phyloP scores from a whole-genome alignment of 2,888 invertebrate species.

The Macropis europaea region DNA sequence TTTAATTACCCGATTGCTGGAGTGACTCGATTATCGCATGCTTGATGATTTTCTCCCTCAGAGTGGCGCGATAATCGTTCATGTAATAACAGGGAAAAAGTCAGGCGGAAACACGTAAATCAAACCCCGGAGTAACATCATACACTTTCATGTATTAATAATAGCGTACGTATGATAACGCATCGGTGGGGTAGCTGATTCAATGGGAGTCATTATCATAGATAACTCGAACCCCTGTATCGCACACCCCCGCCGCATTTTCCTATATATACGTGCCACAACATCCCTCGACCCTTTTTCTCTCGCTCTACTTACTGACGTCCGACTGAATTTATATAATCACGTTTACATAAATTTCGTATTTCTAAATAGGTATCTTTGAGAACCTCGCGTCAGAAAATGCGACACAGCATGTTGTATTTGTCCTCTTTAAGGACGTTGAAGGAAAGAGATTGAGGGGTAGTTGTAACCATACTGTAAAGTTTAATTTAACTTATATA shows the following conservation, averaged over 20 bases:
- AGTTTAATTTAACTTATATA: too few relatives aligned
- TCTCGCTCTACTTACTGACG: conserved; percentile 23
- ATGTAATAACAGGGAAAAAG: conserved; percentile 46
- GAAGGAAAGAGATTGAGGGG: too few relatives aligned
- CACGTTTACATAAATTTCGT: conserved; percentile 14
- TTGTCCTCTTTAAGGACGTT: too few relatives aligned
- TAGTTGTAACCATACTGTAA: too few relatives aligned
- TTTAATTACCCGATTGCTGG: conserved; percentile 47
- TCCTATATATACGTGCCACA: background rate
- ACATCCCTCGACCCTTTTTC: conserved; percentile 27
- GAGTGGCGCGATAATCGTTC: conserved; percentile 35
- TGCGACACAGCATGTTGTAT: too few relatives aligned
- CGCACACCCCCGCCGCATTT: conserved; percentile 2
- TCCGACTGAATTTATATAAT: conserved; percentile 25
- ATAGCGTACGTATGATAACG: conserved; percentile 34
- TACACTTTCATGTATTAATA: conserved; percentile 40
- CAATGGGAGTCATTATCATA: conserved; percentile 46
- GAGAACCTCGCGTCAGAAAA: too few relatives aligned
- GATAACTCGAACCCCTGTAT: conserved; percentile 35
- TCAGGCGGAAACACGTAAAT: conserved; percentile 45
- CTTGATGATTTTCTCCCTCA: conserved; percentile 47
- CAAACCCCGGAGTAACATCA: conserved; percentile 37
- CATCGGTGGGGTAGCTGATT: conserved; percentile 20
- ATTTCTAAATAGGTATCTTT: background rate
- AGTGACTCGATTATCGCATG: conserved; percentile 41